Evolutionary conservation across 2,888 invertebrate genomes (phyloP).

Genomic region (Megamerina dolium): DNA sequence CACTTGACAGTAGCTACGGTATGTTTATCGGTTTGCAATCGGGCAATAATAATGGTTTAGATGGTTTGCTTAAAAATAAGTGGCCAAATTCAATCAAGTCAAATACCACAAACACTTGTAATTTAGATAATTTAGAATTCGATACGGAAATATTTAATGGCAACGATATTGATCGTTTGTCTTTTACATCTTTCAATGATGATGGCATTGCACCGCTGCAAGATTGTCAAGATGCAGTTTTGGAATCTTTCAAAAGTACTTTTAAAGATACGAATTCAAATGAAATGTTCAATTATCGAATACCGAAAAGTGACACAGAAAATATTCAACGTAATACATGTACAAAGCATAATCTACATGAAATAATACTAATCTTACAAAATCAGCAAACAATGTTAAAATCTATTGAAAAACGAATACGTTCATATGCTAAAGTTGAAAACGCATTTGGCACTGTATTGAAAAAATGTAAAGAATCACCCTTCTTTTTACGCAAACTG

Average conservation of each 20-base stretch:
- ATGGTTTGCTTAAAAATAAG: slow-evolving; percentile 35
- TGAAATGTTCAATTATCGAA: too few species aligned
- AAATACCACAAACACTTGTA: slow-evolving; percentile 34
- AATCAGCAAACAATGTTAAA: slow-evolving; percentile 32
- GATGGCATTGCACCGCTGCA: too few species aligned
- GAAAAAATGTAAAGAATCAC: slow-evolving; percentile 27
- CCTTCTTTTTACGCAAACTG: slow-evolving; percentile 31
- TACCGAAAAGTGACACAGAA: not conserved
- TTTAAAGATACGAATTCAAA: too few species aligned
- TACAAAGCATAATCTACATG: slow-evolving; percentile 21
- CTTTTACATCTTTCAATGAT: too few species aligned
- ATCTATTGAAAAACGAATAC: slow-evolving; percentile 30
- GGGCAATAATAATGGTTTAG: slow-evolving; percentile 32
- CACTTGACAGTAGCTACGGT: slow-evolving; percentile 41
- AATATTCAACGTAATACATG: not conserved
- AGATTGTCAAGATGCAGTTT: slow-evolving; percentile 19
- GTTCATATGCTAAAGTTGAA: slow-evolving; percentile 23
- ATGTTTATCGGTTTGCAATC: slow-evolving; percentile 40
- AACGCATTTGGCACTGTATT: slow-evolving; percentile 19
- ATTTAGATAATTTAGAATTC: slow-evolving; percentile 36
- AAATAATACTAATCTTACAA: slow-evolving; percentile 33
- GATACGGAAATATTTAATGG: slow-evolving; percentile 28
- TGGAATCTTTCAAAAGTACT: slow-evolving; percentile 8
- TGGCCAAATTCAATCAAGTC: slow-evolving; percentile 32
- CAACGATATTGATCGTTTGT: slow-evolving; percentile 29